These are phyloP conservation scores for Caenorhabditis sp. DNA, from an alignment of 2,888 invertebrate species.

Conservation along the genomic window DNA sequence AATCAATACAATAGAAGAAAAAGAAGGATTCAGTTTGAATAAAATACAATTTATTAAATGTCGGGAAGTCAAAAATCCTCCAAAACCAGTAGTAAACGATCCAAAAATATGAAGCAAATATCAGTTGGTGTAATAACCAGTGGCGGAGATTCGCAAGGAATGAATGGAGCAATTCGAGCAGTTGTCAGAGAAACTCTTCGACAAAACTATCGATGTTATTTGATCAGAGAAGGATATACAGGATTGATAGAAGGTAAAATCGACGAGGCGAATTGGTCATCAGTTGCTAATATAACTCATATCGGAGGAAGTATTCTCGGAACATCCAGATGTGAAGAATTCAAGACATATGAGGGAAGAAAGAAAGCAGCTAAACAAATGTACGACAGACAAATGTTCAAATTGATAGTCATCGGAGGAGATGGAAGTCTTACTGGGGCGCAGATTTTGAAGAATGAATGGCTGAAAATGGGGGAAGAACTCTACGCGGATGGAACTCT, in stretches of 20 bases:
- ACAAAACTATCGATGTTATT: constrained; percentile 90
- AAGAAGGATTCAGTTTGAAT: neutral
- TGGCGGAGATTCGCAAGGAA: constrained; percentile 75
- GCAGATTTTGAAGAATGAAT: constrained; percentile 57
- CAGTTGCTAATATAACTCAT: constrained; percentile 95
- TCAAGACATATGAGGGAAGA: constrained; percentile 86
- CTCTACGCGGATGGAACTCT: constrained; percentile 30
- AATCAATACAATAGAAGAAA: too few relatives aligned
- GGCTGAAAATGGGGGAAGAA: constrained; percentile 33
- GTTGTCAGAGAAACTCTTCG: constrained; percentile 95
- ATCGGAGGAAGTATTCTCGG: constrained; percentile 97
- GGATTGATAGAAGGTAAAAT: constrained; percentile 76
- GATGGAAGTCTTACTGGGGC: constrained; percentile 97
- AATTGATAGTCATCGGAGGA: constrained; percentile 95
- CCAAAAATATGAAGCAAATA: constrained; percentile 3
- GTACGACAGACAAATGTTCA: constrained; percentile 85
- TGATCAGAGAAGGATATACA: constrained; percentile 83
- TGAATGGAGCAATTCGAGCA: constrained; percentile 97
- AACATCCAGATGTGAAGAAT: constrained; percentile 91
- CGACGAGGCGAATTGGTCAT: constrained; percentile 91
- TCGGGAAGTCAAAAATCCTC: too few relatives aligned
- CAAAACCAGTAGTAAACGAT: neutral
- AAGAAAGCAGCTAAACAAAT: constrained; percentile 85
- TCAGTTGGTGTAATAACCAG: constrained; percentile 46
- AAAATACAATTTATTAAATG: neutral